phyloP scores from a whole-genome alignment of 2,113 vertebrate genomes.

The Irena cyanogastra region DNA sequence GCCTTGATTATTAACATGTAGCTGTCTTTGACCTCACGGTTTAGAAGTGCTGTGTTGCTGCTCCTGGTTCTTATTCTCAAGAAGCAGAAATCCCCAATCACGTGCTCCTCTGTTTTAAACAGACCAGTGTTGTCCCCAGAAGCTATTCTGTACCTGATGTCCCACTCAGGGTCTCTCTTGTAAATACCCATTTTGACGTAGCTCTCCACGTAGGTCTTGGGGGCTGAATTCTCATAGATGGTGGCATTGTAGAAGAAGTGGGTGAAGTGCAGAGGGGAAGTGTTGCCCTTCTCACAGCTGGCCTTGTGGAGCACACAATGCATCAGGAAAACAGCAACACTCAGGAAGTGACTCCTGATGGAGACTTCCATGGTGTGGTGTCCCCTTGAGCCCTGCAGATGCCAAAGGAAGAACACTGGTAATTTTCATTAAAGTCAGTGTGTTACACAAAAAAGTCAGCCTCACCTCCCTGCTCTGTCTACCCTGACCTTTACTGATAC shows the following conservation, averaged over 20 bases:
- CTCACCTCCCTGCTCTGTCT: background rate
- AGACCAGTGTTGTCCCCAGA: constrained; percentile 81
- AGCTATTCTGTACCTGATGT: constrained; percentile 81
- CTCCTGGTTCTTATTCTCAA: constrained; percentile 87
- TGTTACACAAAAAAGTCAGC: background rate
- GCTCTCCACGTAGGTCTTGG: constrained; percentile 87
- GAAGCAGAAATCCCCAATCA: constrained; percentile 90
- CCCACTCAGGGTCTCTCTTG: constrained; percentile 74
- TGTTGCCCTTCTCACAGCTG: constrained; percentile 63
- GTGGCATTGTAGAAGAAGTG: constrained; percentile 88
- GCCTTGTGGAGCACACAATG: constrained; percentile 55
- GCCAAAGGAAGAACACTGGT: background rate
- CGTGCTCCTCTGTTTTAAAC: constrained; percentile 84
- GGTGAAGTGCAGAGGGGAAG: constrained; percentile 82
- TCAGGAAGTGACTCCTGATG: constrained; percentile 32
- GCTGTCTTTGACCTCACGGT: constrained; percentile 87
- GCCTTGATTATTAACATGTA: constrained; percentile 88
- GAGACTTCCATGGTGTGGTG: constrained; percentile 63
- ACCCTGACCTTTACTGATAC: fast-evolving
- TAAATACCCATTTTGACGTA: constrained; percentile 86
- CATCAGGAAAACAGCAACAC: constrained; percentile 66
- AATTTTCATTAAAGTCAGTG: background rate
- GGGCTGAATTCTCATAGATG: constrained; percentile 91
- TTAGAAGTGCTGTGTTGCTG: constrained; percentile 84
- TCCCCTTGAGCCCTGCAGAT: constrained; percentile 15